Conservation (phyloP, 2,888 invertebrate genomes). For the Caenorhabditis sp. region DNA sequence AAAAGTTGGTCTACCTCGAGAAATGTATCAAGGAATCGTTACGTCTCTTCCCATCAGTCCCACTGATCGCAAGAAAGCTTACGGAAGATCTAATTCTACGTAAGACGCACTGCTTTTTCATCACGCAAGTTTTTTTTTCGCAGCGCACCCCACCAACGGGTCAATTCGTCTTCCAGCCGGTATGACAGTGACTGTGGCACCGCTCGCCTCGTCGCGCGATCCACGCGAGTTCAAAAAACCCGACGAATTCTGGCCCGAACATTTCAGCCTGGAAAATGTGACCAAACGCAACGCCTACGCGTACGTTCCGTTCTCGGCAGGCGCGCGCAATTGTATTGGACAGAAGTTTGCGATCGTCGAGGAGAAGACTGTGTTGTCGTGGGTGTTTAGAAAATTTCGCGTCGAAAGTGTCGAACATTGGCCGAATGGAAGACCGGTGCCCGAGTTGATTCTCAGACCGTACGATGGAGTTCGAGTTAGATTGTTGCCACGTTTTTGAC, state of each 20-base stretch:
- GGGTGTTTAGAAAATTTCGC: slow-evolving; percentile 30
- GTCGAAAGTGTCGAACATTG: slow-evolving; percentile 23
- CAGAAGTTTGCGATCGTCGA: slow-evolving; percentile 73
- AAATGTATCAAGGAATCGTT: slow-evolving; percentile 66
- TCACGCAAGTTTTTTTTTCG: not conserved
- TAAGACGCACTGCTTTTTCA: slow-evolving; percentile 7
- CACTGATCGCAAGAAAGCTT: slow-evolving; percentile 45
- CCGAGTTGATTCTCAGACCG: slow-evolving; percentile 33
- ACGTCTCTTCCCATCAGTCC: slow-evolving; percentile 51
- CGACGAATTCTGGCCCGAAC: slow-evolving; percentile 72
- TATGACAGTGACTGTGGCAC: slow-evolving; percentile 58
- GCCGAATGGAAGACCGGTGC: slow-evolving; percentile 28
- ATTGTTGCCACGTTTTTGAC: not conserved
- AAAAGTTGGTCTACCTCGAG: slow-evolving; percentile 64
- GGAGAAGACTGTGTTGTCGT: slow-evolving; percentile 70
- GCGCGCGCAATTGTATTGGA: slow-evolving; percentile 66
- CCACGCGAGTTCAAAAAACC: slow-evolving; percentile 64
- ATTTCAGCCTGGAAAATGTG: slow-evolving; percentile 71
- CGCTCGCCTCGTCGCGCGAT: slow-evolving; percentile 70
- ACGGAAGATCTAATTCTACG: slow-evolving; percentile 47
- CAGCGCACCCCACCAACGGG: slow-evolving; percentile 30
- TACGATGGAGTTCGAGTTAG: slow-evolving; percentile 26
- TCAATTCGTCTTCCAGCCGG: slow-evolving; percentile 66
- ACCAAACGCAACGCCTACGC: slow-evolving; percentile 58
- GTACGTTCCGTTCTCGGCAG: slow-evolving; percentile 67